Percentiles rank a stretch among this genome's conserved stretches.
These are phyloP conservation scores for Coelogynopora nodosa DNA, from an alignment of 2,888 invertebrate species.

Conservation along the genomic window DNA sequence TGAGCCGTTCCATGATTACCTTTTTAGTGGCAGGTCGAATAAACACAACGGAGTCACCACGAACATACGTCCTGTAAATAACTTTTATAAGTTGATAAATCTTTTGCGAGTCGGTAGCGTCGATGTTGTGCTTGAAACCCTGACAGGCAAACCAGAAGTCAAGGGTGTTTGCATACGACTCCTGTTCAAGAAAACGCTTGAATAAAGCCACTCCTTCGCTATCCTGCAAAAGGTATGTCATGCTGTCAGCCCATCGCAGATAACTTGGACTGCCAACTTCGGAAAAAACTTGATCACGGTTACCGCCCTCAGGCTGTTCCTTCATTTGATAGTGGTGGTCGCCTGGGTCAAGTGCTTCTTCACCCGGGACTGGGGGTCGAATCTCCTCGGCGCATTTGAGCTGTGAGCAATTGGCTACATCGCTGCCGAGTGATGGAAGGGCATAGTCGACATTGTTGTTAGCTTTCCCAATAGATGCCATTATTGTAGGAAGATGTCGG, in stretches of 20 bases:
- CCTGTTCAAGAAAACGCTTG: constrained; percentile 64
- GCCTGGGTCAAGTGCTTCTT: background rate
- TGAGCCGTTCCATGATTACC: constrained; percentile 73
- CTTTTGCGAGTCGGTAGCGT: constrained; percentile 66
- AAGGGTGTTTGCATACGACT: constrained; percentile 53
- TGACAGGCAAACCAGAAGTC: constrained; percentile 78
- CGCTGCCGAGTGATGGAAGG: too few species aligned
- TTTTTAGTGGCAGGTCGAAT: constrained; percentile 77
- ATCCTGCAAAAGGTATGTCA: constrained; percentile 79
- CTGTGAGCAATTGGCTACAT: background rate
- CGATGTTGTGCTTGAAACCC: constrained; percentile 55
- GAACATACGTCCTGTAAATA: constrained; percentile 66
- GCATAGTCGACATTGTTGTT: background rate
- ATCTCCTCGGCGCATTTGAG: background rate
- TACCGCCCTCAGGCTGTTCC: background rate
- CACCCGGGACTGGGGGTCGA: background rate
- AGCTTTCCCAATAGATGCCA: background rate
- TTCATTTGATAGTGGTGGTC: background rate
- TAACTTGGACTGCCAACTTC: background rate
- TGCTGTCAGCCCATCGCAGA: constrained; percentile 74
- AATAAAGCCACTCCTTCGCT: constrained; percentile 83
- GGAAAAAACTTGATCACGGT: background rate
- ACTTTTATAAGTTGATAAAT: constrained; percentile 72
- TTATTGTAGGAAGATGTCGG: background rate
- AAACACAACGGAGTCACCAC: constrained; percentile 67